Conservation (phyloP, 2,797 vertebrate genomes). For the Cossypha dichroa region DNA sequence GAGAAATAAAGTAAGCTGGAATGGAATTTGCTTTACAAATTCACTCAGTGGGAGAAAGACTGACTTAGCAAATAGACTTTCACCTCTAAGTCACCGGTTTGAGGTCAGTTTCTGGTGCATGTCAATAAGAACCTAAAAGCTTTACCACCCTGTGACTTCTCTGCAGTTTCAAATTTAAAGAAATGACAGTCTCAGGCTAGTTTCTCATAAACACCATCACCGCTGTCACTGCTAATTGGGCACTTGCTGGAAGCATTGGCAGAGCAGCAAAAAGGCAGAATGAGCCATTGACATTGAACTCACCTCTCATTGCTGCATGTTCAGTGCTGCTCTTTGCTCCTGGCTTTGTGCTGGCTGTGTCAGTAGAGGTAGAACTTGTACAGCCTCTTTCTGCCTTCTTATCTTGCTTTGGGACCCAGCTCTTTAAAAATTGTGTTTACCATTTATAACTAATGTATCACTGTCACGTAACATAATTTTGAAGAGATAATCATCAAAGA, state of each 20-base stretch:
- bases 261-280: slow-evolving; percentile 37
- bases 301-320: not conserved
- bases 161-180: slow-evolving; percentile 46
- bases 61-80: not conserved
- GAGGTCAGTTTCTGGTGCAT: slow-evolving; percentile 10
- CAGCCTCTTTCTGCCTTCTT: not conserved
- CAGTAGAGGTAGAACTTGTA: not conserved
- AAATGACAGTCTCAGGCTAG: slow-evolving; percentile 28
- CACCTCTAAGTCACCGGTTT: not conserved
- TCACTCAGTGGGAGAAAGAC: not conserved
- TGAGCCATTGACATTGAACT: slow-evolving; percentile 30
- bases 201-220: slow-evolving; percentile 46
- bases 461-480: not conserved
- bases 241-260: slow-evolving; percentile 42
- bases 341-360: not conserved
- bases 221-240: slow-evolving; percentile 34
- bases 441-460: not conserved
- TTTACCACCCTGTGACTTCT: slow-evolving; percentile 24
- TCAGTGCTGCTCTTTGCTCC: not conserved
- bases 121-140: slow-evolving; percentile 41
- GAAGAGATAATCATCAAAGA: not conserved
- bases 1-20: not conserved
- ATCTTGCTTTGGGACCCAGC: not conserved
- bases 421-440: not conserved
- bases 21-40: not conserved